Base-by-base conservation (phyloP, 2,888 invertebrate species). In the Pammene aurita region DNA sequence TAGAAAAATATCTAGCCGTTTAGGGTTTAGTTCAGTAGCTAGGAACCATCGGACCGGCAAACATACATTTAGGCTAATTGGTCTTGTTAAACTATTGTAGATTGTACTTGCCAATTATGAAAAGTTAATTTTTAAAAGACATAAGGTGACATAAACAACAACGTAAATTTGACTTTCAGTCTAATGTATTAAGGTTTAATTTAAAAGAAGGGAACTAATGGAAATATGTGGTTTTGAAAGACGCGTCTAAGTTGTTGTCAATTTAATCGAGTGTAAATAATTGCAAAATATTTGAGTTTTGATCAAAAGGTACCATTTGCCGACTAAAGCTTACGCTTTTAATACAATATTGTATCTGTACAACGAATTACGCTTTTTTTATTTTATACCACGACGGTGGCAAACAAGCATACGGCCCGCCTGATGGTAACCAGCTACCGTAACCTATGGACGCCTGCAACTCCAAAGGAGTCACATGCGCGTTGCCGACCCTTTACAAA, bases 51-150 rank as follows among this genome's bases (percentile, higher is more conserved):
- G 9, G 63, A 68, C 63, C 68, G 68, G 42, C 13, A 58, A 52
- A 62, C 54, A 54, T 55, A 14, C 54, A 62, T 61, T 67, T 61
- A 6, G 9, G 42, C 44, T 68, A 68, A 68, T 67, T 68, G 67
- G 13, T 18, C 35, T 64, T 64, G 63, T 63, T 35, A 64, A 67
- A 67, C 61, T 62, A 67, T 62, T 61, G 55, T 62, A 13, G n/a
- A 54, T 41, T 48, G 46, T 41, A 48, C 35, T 60, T 14, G 46
- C n/a, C 63, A 57, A 64, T 63, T 68, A 62, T 16, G 50, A 57
- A 50, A 34, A 34, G 7, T 54, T 34, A 54, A n/a, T n/a, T 55
- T 55, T 4, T 4, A n/a, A 58, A 58, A 4, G 57, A 4, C 41
- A 5, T 38, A 50, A 38, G 50, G 50, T 38, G 13, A 1, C 13